These are phyloP conservation scores for Erynnis tages DNA, from an alignment of 2,888 invertebrate species.

Conservation along the genomic window DNA sequence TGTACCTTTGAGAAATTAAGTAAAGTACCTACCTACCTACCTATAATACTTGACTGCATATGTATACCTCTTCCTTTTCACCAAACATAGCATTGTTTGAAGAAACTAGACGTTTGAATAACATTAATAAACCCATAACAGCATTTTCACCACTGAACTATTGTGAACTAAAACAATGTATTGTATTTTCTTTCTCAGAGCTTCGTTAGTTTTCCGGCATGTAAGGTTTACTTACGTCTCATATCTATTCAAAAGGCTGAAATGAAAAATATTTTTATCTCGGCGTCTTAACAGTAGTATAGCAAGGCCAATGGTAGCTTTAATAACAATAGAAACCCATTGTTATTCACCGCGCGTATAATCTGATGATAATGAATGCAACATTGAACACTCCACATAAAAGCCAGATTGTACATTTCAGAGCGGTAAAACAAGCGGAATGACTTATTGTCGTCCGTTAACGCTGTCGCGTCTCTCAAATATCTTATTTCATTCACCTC, in stretches of 20 bases:
- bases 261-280: conserved; percentile 23
- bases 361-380: conserved; percentile 61
- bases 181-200: conserved; percentile 20
- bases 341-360: conserved; percentile 45
- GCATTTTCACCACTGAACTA: conserved; percentile 3
- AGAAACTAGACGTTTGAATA: not conserved
- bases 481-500: conserved; percentile 5
- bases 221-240: conserved; percentile 22
- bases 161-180: conserved; percentile 24
- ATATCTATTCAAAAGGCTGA: conserved; percentile 19
- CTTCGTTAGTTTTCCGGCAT: conserved; percentile 23
- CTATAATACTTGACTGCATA: too few species aligned
- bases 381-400: conserved; percentile 60
- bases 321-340: conserved; percentile 26
- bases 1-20: too few species aligned
- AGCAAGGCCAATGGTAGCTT: conserved; percentile 20
- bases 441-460: conserved; percentile 49
- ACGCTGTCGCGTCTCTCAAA: conserved; percentile 25
- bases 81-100: too few species aligned
- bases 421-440: conserved; percentile 54
- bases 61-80: too few species aligned
- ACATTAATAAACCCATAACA: conserved; percentile 15
- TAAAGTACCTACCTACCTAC: too few species aligned
- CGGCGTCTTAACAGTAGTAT: conserved; percentile 12
- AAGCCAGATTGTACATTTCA: conserved; percentile 37